phyloP scores from a whole-genome alignment of 1,140 invertebrate species.

The Oryctes rhinoceros region DNA sequence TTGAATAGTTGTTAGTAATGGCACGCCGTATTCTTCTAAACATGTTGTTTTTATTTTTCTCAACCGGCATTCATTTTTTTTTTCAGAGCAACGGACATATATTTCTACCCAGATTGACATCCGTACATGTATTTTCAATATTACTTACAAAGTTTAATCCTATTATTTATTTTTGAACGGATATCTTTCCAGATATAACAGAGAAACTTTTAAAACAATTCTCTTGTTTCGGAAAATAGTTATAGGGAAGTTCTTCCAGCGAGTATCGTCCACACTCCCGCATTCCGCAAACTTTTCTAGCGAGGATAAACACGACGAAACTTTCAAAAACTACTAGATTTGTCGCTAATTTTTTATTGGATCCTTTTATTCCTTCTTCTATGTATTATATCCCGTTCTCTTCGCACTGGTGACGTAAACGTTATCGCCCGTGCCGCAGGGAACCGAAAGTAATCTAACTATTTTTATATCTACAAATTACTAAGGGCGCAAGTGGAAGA shows the following conservation, averaged over 20 bases:
- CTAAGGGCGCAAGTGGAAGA: not conserved
- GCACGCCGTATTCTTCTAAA: too few species aligned
- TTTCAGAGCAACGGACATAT: too few species aligned
- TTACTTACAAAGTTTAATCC: not conserved
- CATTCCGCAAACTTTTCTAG: not conserved
- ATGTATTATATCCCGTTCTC: not conserved
- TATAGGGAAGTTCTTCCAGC: not conserved
- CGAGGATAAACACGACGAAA: not conserved
- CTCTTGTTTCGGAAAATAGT: conserved; percentile 14
- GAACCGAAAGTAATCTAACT: not conserved
- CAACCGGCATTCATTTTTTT: too few species aligned
- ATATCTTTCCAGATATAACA: not conserved
- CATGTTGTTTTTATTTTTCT: too few species aligned
- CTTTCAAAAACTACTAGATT: conserved; percentile 28
- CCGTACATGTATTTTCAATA: not conserved
- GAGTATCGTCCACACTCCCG: not conserved
- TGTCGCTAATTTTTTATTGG: conserved; percentile 5
- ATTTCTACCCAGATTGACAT: not conserved
- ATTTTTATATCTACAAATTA: conserved; percentile 6
- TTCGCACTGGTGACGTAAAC: not conserved
- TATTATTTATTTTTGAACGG: not conserved
- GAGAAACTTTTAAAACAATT: conserved; percentile 26
- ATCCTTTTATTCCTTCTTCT: not conserved
- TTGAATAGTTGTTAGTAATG: too few species aligned
- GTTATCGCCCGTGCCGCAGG: not conserved